phyloP scores from a whole-genome alignment of 1,140 invertebrate species.

The Plutomurus gul region DNA sequence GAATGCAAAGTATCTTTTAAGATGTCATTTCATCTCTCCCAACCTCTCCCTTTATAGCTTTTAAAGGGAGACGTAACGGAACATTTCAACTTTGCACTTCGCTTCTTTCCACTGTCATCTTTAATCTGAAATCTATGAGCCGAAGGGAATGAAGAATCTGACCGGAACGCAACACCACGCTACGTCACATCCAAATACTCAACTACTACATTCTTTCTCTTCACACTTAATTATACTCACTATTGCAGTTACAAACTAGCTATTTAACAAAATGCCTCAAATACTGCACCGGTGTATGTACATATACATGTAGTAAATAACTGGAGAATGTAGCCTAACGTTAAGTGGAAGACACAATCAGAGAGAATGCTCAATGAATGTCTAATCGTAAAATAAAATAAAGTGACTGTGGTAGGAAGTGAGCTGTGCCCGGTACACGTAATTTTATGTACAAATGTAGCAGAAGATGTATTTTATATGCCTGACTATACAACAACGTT shows the following conservation, averaged over 20 bases:
- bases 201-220: too few species aligned
- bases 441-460: not conserved
- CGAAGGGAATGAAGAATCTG: slow-evolving; percentile 29
- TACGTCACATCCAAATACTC: too few species aligned
- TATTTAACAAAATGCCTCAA: too few species aligned
- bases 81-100: slow-evolving; percentile 29
- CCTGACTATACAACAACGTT: too few species aligned
- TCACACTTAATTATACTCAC: too few species aligned
- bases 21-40: not conserved
- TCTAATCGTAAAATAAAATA: not conserved
- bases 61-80: slow-evolving; percentile 11
- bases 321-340: slow-evolving; percentile 2
- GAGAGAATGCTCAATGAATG: slow-evolving; percentile 6
- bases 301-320: too few species aligned
- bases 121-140: slow-evolving; percentile 29
- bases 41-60: not conserved
- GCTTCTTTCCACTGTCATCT: slow-evolving; percentile 1
- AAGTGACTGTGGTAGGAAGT: not conserved
- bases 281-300: too few species aligned
- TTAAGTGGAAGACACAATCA: not conserved
- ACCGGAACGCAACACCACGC: not conserved
- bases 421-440: not conserved
- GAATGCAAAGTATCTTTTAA: not conserved
- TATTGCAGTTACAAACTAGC: too few species aligned
- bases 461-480: not conserved